phyloP scores from a whole-genome alignment of 2,797 vertebrate genomes.

The Lates japonicus region DNA sequence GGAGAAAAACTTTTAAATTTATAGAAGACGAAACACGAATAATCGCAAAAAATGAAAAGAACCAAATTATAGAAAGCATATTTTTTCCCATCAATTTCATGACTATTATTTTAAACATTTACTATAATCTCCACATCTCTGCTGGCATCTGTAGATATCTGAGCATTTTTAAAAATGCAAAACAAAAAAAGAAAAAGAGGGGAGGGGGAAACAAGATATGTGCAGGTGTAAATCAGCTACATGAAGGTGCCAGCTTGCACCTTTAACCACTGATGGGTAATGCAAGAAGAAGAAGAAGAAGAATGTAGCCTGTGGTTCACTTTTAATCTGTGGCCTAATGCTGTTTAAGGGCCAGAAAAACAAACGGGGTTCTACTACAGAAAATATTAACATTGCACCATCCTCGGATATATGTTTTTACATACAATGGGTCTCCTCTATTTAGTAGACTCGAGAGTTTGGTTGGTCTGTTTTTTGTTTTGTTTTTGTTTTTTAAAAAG shows the following conservation, averaged over 20 bases:
- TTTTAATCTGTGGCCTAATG: constrained; percentile 63
- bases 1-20: constrained; percentile 87
- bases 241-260: constrained; percentile 76
- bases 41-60: constrained; percentile 68
- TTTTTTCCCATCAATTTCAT: constrained; percentile 73
- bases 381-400: constrained; percentile 86
- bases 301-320: constrained; percentile 57
- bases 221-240: constrained; percentile 77
- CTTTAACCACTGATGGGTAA: constrained; percentile 71
- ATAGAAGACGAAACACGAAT: constrained; percentile 84
- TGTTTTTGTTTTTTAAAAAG: constrained; percentile 55
- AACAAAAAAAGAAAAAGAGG: constrained; percentile 33
- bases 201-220: constrained; percentile 69
- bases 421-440: constrained; percentile 79
- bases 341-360: constrained; percentile 63
- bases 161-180: constrained; percentile 64
- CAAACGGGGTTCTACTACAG: constrained; percentile 68
- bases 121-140: constrained; percentile 69
- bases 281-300: constrained; percentile 63
- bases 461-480: constrained; percentile 75
- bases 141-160: constrained; percentile 80
- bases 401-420: constrained; percentile 80
- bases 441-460: constrained; percentile 76
- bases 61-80: constrained; percentile 65
- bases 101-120: constrained; percentile 73